These are phyloP conservation scores for Melipona quadrifasciata DNA, from an alignment of 1,140 invertebrate species.

Conservation along the genomic window DNA sequence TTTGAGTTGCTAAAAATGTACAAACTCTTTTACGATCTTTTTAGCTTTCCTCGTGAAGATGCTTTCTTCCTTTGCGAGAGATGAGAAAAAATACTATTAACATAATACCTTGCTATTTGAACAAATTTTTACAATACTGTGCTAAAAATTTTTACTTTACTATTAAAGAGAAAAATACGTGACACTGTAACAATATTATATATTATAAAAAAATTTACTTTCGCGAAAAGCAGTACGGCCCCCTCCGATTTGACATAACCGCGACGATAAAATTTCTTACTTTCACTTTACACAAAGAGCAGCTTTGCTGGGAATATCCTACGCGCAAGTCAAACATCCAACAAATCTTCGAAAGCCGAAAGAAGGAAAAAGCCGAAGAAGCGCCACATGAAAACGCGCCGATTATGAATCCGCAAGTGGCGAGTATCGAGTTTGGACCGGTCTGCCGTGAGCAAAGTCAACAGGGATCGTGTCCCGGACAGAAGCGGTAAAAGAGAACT, in stretches of 20 bases:
- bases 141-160: too few relatives aligned
- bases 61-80: too few relatives aligned
- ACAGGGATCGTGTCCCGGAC: not conserved
- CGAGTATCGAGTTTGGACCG: not conserved
- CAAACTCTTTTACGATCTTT: too few relatives aligned
- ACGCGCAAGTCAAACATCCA: not conserved
- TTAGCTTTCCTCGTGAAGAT: too few relatives aligned
- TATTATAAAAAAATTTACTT: too few relatives aligned
- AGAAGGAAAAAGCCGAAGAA: not conserved
- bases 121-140: too few relatives aligned
- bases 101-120: too few relatives aligned
- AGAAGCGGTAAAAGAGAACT: slow-evolving; percentile 23
- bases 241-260: not conserved
- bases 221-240: too few relatives aligned
- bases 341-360: not conserved
- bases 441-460: not conserved
- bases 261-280: not conserved
- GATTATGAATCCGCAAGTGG: not conserved
- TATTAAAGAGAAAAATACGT: too few relatives aligned
- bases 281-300: not conserved
- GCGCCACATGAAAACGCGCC: not conserved
- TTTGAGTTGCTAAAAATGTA: too few relatives aligned
- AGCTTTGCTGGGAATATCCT: not conserved
- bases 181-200: too few relatives aligned
- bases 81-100: too few relatives aligned